These are phyloP conservation scores for Lobophora halterata DNA, from an alignment of 2,888 invertebrate genomes.

Conservation along the genomic window DNA sequence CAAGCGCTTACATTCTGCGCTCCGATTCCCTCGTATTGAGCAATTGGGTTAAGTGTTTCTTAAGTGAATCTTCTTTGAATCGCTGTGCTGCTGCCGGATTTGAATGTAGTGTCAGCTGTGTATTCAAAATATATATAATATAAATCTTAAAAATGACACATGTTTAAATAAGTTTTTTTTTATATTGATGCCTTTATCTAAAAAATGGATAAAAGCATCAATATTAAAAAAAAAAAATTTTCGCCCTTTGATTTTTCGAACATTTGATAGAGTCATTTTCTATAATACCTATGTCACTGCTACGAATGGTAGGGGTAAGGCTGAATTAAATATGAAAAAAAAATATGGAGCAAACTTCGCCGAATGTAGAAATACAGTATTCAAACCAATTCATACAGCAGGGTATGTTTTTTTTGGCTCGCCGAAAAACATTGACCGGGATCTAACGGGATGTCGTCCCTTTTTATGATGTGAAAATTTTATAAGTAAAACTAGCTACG, in stretches of 20 bases:
- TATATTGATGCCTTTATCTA: neutral
- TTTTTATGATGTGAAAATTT: slow-evolving; percentile 35
- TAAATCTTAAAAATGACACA: too few species aligned
- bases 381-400: slow-evolving; percentile 18
- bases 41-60: slow-evolving; percentile 33
- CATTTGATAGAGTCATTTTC: too few species aligned
- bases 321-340: too few species aligned
- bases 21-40: slow-evolving; percentile 31
- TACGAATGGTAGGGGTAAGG: too few species aligned
- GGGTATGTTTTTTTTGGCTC: slow-evolving; percentile 23
- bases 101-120: slow-evolving; percentile 10
- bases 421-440: slow-evolving; percentile 23
- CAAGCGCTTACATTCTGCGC: slow-evolving; percentile 12
- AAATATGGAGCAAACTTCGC: neutral
- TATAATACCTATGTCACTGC: too few species aligned
- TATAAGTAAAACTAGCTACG: slow-evolving; percentile 27
- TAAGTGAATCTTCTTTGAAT: slow-evolving; percentile 26
- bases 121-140: slow-evolving; percentile 1
- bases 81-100: too few species aligned
- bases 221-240: too few species aligned
- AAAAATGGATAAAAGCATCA: slow-evolving; percentile 1
- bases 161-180: too few species aligned
- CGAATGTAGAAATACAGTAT: slow-evolving; percentile 7
- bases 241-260: too few species aligned
- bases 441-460: slow-evolving; percentile 23